phyloP scores from a whole-genome alignment of 2,888 invertebrate genomes.

The Invenusta paracnida region DNA sequence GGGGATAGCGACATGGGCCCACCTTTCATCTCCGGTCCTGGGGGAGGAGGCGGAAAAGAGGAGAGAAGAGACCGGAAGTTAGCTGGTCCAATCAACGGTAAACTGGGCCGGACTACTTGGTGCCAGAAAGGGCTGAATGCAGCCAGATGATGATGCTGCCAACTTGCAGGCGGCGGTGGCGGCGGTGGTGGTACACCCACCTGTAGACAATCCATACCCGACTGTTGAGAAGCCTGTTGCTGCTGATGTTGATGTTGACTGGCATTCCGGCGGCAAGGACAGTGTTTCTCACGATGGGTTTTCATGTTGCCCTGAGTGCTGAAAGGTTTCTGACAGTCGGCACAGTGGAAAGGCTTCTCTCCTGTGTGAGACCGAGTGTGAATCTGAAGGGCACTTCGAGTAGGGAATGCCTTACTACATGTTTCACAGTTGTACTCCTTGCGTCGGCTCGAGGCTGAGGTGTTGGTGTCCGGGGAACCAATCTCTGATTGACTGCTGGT shows the following conservation, averaged over 20 bases:
- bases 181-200: background rate
- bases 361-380: slow-evolving; percentile 35
- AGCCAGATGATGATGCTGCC: background rate
- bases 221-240: too few species aligned
- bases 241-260: background rate
- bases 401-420: slow-evolving; percentile 35
- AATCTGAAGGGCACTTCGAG: slow-evolving; percentile 27
- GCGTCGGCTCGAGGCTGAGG: background rate
- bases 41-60: too few species aligned
- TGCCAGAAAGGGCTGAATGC: background rate
- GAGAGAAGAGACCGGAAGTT: background rate
- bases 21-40: background rate
- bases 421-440: slow-evolving; percentile 34
- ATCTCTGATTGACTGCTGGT: background rate
- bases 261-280: background rate
- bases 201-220: too few species aligned
- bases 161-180: background rate
- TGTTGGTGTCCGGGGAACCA: slow-evolving; percentile 11
- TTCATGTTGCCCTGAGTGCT: slow-evolving; percentile 40
- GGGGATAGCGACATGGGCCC: background rate
- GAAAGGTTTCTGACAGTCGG: slow-evolving; percentile 22
- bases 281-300: slow-evolving; percentile 32
- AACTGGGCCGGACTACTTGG: background rate
- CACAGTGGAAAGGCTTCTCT: slow-evolving; percentile 33
- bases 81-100: background rate